A percentile compares a stretch with the other conserved stretches of the same genome.
Conservation (phyloP, 1,140 invertebrate genomes). For the Oreohelix idahoensis region DNA sequence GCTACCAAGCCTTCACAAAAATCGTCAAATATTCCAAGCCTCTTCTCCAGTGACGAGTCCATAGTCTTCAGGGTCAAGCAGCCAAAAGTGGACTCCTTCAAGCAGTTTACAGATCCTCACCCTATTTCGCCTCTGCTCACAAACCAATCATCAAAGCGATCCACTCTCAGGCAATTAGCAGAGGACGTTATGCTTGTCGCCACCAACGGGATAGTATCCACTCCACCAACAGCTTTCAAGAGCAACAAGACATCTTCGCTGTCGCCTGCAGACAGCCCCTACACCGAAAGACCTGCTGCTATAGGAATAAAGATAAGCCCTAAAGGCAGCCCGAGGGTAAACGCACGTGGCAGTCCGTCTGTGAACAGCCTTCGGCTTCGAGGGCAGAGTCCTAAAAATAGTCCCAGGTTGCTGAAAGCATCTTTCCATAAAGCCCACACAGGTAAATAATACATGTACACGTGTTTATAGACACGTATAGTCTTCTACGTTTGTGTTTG, state of each 20-base stretch:
- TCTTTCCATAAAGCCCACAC: conserved; percentile 16
- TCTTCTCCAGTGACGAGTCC: conserved; percentile 4
- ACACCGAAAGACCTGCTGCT: not conserved
- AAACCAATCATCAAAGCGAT: not conserved
- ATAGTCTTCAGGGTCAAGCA: not conserved
- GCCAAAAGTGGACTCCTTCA: not conserved
- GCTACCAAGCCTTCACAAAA: not conserved
- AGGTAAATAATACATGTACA: conserved; percentile 25
- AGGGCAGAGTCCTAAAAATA: conserved; percentile 20
- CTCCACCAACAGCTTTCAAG: not conserved
- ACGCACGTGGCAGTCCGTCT: conserved; percentile 17
- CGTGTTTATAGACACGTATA: no score
- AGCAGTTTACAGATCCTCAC: not conserved
- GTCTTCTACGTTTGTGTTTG: no score
- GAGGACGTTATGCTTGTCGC: conserved; percentile 30
- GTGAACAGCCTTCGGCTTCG: conserved; percentile 6
- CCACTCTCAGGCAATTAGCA: conserved; percentile 8
- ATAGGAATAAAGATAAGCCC: conserved; percentile 16
- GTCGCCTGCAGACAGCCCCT: not conserved
- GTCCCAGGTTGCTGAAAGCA: conserved; percentile 15
- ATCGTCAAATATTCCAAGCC: not conserved
- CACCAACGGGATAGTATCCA: conserved; percentile 31
- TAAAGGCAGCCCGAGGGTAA: not conserved
- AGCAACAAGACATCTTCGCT: not conserved
- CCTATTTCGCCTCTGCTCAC: not conserved